phyloP scores from a whole-genome alignment of 2,797 vertebrate species.

The Acanthurus lineatus region DNA sequence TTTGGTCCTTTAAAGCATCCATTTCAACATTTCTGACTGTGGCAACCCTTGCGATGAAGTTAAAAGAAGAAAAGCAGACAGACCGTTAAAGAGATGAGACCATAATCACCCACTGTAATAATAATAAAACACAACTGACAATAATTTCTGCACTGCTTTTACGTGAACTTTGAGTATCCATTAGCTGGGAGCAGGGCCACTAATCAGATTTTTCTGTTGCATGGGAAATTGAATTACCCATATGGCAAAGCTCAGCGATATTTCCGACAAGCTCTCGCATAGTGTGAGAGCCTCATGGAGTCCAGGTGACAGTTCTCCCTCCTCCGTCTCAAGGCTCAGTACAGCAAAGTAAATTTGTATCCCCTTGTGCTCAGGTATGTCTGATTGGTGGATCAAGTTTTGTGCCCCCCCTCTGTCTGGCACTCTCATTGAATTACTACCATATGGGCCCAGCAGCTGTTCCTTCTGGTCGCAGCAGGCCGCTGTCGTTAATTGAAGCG shows the following conservation, averaged over 20 bases:
- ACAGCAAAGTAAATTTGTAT: constrained; percentile 83
- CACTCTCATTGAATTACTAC: constrained; percentile 92
- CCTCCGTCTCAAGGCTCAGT: constrained; percentile 65
- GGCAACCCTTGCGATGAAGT: not conserved
- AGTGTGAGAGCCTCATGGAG: constrained; percentile 47
- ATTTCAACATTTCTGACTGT: not conserved
- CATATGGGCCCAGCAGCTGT: constrained; percentile 93
- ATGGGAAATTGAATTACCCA: constrained; percentile 80
- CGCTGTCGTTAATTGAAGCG: constrained; percentile 92
- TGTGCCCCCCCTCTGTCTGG: constrained; percentile 79
- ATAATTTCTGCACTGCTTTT: constrained; percentile 51
- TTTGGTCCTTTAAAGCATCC: not conserved
- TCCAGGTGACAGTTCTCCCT: constrained; percentile 64
- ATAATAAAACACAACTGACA: constrained; percentile 48
- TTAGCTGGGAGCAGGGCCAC: constrained; percentile 64
- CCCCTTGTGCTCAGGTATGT: constrained; percentile 82
- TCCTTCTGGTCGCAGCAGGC: constrained; percentile 89
- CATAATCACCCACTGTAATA: constrained; percentile 32
- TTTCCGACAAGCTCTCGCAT: constrained; percentile 54
- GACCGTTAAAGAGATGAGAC: constrained; percentile 20
- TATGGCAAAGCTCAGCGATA: constrained; percentile 78
- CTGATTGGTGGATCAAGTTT: constrained; percentile 86
- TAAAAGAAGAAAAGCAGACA: constrained; percentile 23
- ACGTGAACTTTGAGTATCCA: constrained; percentile 69
- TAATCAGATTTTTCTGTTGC: constrained; percentile 72